Evolutionary conservation across 2,888 invertebrate species (phyloP).

Genomic region (Anorthoa munda): DNA sequence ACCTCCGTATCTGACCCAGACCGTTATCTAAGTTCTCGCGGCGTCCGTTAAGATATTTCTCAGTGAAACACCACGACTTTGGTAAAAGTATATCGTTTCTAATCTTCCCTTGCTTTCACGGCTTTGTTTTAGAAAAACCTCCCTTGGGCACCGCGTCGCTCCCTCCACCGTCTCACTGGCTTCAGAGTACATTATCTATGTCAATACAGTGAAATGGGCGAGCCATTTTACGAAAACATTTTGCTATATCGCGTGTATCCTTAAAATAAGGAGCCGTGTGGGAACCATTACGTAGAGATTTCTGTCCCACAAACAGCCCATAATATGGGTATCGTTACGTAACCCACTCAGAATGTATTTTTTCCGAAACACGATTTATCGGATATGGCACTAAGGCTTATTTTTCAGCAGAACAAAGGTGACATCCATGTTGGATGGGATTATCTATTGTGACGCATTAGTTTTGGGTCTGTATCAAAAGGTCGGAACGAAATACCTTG

Average conservation of each 20-base stretch:
- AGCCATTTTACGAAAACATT: slow-evolving; percentile 87
- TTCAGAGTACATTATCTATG: slow-evolving; percentile 86
- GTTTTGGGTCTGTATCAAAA: slow-evolving; percentile 47
- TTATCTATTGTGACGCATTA: slow-evolving; percentile 59
- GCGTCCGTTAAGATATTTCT: slow-evolving; percentile 76
- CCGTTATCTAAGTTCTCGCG: slow-evolving; percentile 71
- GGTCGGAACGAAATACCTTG: slow-evolving; percentile 29
- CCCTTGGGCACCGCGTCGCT: slow-evolving; percentile 75
- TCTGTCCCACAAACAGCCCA: slow-evolving; percentile 78
- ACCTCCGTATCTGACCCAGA: slow-evolving; percentile 71
- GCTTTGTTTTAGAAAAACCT: slow-evolving; percentile 84
- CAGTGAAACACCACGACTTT: slow-evolving; percentile 72
- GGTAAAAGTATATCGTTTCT: slow-evolving; percentile 82
- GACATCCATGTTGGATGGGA: slow-evolving; percentile 52
- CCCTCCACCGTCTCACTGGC: slow-evolving; percentile 72
- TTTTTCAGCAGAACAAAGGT: slow-evolving; percentile 61
- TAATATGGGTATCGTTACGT: slow-evolving; percentile 74
- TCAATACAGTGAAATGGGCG: slow-evolving; percentile 85
- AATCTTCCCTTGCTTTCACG: slow-evolving; percentile 83
- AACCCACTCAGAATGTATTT: slow-evolving; percentile 66
- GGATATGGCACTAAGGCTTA: slow-evolving; percentile 55
- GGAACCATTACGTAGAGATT: slow-evolving; percentile 86
- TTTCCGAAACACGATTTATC: slow-evolving; percentile 70
- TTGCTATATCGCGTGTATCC: slow-evolving; percentile 86
- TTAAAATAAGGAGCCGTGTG: slow-evolving; percentile 84